These are phyloP conservation scores for Aegypius monachus DNA, from an alignment of 2,113 vertebrate genomes.

Conservation along the genomic window DNA sequence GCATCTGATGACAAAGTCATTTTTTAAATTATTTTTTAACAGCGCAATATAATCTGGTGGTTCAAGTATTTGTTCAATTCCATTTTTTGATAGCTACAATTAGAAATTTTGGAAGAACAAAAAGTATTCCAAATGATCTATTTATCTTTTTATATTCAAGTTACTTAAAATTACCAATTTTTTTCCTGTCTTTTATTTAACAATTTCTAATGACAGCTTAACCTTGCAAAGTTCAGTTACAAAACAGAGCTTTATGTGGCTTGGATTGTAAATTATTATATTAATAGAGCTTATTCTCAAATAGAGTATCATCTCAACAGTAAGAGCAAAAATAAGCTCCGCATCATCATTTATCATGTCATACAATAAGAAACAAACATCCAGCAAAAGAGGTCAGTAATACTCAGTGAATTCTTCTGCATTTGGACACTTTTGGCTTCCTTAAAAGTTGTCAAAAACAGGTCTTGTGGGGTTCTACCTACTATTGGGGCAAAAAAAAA, in stretches of 20 bases:
- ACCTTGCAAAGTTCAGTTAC: not conserved
- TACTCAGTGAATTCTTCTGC: not conserved
- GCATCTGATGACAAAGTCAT: not conserved
- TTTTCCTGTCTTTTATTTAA: not conserved
- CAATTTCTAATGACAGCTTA: not conserved
- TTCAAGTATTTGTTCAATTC: not conserved
- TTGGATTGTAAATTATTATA: not conserved
- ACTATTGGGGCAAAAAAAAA: not conserved
- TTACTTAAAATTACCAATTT: not conserved
- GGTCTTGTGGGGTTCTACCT: not conserved
- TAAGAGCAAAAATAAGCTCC: not conserved
- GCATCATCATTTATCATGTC: not conserved
- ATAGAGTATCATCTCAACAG: not conserved
- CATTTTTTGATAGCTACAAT: not conserved
- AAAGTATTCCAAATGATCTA: not conserved
- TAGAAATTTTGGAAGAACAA: not conserved
- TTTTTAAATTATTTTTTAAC: not conserved
- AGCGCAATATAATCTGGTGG: not conserved
- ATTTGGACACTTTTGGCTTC: not conserved
- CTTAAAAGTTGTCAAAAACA: not conserved
- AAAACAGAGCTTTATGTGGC: not conserved
- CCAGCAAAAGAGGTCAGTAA: conserved; percentile 52
- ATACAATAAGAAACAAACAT: not conserved
- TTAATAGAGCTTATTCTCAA: not conserved
- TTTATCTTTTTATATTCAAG: not conserved